Evolutionary conservation across 2,888 invertebrate species (phyloP), one percentile per base, ranked within the genome.

Genomic region (Epinotia ramella): DNA sequence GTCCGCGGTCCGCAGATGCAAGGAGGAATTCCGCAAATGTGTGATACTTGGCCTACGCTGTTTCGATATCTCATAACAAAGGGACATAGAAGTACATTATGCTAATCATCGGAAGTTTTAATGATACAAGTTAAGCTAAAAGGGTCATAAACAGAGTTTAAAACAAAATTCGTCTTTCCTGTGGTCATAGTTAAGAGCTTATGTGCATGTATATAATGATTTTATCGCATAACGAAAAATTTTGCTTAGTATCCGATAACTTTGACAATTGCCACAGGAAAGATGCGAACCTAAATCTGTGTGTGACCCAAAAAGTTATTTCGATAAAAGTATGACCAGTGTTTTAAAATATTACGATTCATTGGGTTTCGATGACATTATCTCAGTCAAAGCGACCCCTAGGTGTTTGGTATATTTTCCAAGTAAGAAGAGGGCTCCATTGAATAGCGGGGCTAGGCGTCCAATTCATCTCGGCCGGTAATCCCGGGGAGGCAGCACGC

Each of bases 401-500:
- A 62, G 49, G 40, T 59, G 18, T 59, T 59, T 40, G 18, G 59
- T 40, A 53, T 63, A 63, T 71, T 40, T 44, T 28, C 60, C 49
- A 4, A 24, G 20, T 28, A 16, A 56, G 40, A 65, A 13, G 24
- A 70, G 69, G 65, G 24, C 44, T 24, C 57, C 57, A 71, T 71
- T 75, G 60, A 75, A 71, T 60, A 68, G 66, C 63, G 33, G 60
- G 69, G 57, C 68, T 63, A 57, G 75, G 60, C 64, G 74, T 68
- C 71, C 74, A 53, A 76, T 69, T 71, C 77, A 77, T 77, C 67
- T 63, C 75, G 63, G 72, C 40, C 67, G 78, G 69, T 80, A 80
- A 80, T 79, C 79, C 79, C 53, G 71, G 69, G 78, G 62, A 74
- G 76, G 77, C 75, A 73, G 78, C 78, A 75, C 77, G 78, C 74